Evolutionary conservation across 2,113 vertebrate species (phyloP).

Genomic region (Xiphias gladius): DNA sequence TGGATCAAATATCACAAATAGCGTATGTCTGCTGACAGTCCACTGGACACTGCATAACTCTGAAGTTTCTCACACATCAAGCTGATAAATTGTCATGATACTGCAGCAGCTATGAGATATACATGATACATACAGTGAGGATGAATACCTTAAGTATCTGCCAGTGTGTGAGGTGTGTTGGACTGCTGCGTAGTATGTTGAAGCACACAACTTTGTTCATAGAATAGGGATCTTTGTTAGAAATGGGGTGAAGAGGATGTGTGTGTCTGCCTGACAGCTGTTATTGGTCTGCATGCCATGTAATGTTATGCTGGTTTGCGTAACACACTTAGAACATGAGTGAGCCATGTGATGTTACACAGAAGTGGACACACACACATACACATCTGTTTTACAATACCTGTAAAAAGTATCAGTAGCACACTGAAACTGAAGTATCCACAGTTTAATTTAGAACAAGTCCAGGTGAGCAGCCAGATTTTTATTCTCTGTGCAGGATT

Average conservation of each 20-base stretch:
- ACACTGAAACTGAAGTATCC: background rate
- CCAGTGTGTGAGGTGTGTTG: background rate
- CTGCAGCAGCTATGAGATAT: background rate
- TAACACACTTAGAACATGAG: constrained; percentile 55
- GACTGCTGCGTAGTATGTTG: background rate
- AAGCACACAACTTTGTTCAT: constrained; percentile 19
- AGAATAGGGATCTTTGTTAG: constrained; percentile 51
- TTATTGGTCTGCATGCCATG: constrained; percentile 41
- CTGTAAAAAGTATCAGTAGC: constrained; percentile 7
- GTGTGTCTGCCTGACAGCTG: constrained; percentile 58
- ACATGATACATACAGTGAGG: too few species aligned
- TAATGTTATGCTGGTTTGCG: constrained; percentile 58
- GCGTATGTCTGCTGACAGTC: background rate
- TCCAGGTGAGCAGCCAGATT: background rate
- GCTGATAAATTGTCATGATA: background rate
- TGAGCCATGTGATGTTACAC: constrained; percentile 28
- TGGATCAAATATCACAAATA: constrained; percentile 39
- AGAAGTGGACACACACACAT: background rate
- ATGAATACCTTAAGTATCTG: background rate
- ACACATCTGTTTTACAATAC: background rate
- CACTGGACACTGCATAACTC: background rate
- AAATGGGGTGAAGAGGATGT: constrained; percentile 2
- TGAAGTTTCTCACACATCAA: background rate
- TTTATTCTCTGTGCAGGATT: background rate
- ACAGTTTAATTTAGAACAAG: background rate